Base-by-base conservation (phyloP, 2,113 vertebrate species). In the Scartelaos histophorus region DNA sequence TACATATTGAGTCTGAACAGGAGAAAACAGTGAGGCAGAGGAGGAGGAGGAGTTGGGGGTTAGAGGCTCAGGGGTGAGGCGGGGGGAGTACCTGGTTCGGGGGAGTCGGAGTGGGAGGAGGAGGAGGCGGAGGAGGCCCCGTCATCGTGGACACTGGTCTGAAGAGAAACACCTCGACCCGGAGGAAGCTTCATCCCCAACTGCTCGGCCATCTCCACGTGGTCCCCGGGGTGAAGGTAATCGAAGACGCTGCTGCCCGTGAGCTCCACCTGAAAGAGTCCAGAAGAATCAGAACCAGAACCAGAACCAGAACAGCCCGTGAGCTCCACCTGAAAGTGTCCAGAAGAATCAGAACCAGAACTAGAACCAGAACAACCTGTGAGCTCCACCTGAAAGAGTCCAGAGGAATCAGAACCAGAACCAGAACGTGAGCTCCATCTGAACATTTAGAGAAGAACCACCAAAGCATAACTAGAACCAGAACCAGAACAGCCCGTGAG, bases 151-250 rank as follows among this genome's bases (percentile, higher is more conserved):
- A 95, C 90, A 0, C 93, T 89, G 73, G 95, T 95, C 92, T 97
- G 97, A 0, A 98, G 95, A 60, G 85, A 84, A 78, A 96, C 91
- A 43, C 96, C 96, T 87, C 97, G 93, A 66, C 97, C 97, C 1
- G 97, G 97, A 25, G 98, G 97, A 79, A 98, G 95, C 94, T 99
- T 99, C 97, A 98, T 98, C 86, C 97, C 98, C 81, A 99, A 95
- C 94, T 99, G 97, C 91, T 99, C 98, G 2, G 98, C 98, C 96
- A 95, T 96, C 92, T 99, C 98, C 93, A 97, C 97, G 45, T 99
- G 98, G 90, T 99, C 98, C 68, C 97, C 97, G 0, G 98, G 98
- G 92, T 99, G 97, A 81, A 99, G 94, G 87, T 99, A 99, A 92
- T 99, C 98, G 81, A 99, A 99, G 73, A 94, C 95, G 13, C 98